A percentile compares a stretch with the other conserved stretches of the same genome.
Evolutionary conservation across 2,888 invertebrate genomes (phyloP).

Genomic region (Zhuqinia jingwanae): DNA sequence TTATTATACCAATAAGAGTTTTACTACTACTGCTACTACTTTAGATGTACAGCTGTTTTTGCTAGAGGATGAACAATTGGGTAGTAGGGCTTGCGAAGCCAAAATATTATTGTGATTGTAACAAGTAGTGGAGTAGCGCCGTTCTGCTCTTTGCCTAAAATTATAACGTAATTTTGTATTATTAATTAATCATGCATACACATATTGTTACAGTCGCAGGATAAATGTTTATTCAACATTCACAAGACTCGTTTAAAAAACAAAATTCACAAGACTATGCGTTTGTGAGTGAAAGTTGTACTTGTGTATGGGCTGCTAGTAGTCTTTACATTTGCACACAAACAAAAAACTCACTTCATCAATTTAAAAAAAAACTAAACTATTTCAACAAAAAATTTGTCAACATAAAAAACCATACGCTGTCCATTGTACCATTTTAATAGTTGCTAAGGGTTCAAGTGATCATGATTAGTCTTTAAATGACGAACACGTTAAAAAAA

Average conservation of each 20-base stretch:
- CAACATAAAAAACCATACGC: constrained; percentile 30
- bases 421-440: constrained; percentile 34
- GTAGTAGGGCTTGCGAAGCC: constrained; percentile 44
- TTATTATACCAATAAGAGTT: background rate
- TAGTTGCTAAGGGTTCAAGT: constrained; percentile 21
- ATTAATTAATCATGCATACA: background rate
- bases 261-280: constrained; percentile 35
- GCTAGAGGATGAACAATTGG: background rate
- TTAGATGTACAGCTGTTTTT: no score
- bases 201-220: background rate
- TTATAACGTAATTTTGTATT: constrained; percentile 26
- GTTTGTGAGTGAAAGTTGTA: constrained; percentile 7
- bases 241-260: constrained; percentile 34
- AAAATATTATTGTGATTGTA: constrained; percentile 63
- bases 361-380: no score
- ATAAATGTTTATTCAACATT: constrained; percentile 8
- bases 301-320: no score
- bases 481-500: background rate
- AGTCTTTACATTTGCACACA: no score
- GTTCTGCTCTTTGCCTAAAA: constrained; percentile 60
- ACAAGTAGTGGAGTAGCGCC: constrained; percentile 45
- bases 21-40: background rate
- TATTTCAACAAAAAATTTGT: background rate
- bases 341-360: constrained; percentile 4
- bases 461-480: constrained; percentile 34